These are phyloP conservation scores for Neoitamus cyanurus DNA, from an alignment of 2,888 invertebrate species.

Conservation along the genomic window DNA sequence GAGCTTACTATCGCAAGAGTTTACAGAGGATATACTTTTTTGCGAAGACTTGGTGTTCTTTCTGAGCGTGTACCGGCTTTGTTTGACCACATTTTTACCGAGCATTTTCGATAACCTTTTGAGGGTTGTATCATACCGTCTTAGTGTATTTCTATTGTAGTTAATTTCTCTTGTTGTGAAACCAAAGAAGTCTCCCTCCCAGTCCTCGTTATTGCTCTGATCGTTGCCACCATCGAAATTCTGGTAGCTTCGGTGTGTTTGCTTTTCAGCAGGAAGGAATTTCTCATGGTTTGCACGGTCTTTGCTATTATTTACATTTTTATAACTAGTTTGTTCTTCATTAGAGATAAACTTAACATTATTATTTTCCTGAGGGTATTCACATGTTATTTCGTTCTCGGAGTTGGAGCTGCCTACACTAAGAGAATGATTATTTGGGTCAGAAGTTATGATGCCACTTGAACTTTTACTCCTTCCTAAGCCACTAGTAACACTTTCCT, in stretches of 20 bases:
- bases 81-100: background rate
- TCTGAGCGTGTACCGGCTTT: background rate
- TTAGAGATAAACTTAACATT: slow-evolving; percentile 37
- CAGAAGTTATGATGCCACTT: slow-evolving; percentile 54
- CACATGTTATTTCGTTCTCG: slow-evolving; percentile 21
- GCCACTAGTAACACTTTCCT: slow-evolving; percentile 58
- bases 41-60: slow-evolving; percentile 5
- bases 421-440: slow-evolving; percentile 53
- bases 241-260: background rate
- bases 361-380: slow-evolving; percentile 43
- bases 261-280: background rate
- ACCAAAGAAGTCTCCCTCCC: slow-evolving; percentile 10
- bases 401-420: slow-evolving; percentile 50
- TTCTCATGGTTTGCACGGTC: background rate
- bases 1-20: slow-evolving; percentile 7
- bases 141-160: background rate
- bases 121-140: background rate
- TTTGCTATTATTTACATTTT: slow-evolving; percentile 18
- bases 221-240: background rate
- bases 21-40: background rate
- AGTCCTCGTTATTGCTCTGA: background rate
- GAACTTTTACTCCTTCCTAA: slow-evolving; percentile 60
- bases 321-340: slow-evolving; percentile 36
- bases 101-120: background rate
- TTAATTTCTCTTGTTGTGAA: slow-evolving; percentile 27